These are phyloP conservation scores for Lasiommata megera DNA, from an alignment of 2,888 invertebrate species.

Conservation along the genomic window DNA sequence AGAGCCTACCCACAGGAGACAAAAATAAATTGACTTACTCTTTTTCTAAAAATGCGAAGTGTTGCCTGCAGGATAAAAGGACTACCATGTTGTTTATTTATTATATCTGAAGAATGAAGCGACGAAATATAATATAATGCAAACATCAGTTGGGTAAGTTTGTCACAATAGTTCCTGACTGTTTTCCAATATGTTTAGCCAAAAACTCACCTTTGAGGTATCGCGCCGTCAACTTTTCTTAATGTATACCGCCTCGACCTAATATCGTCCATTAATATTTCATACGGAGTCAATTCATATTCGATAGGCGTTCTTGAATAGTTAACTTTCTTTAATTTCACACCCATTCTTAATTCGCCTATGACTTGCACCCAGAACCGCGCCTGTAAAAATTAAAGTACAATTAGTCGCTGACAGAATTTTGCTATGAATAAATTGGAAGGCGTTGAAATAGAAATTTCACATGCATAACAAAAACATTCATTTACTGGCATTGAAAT, in stretches of 20 bases:
- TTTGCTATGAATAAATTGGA: conserved; percentile 45
- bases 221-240: conserved; percentile 92
- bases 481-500: no score
- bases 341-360: conserved; percentile 93
- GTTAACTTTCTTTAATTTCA: conserved; percentile 94
- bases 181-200: no score
- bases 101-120: no score
- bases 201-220: conserved; percentile 82
- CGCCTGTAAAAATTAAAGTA: conserved; percentile 82
- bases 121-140: no score
- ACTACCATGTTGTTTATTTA: no score
- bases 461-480: background rate
- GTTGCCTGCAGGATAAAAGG: no score
- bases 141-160: no score
- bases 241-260: conserved; percentile 93
- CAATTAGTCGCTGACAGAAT: conserved; percentile 31
- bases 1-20: no score
- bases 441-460: conserved; percentile 36
- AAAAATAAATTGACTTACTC: no score
- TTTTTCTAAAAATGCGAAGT: no score
- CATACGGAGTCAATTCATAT: conserved; percentile 97
- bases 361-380: conserved; percentile 98
- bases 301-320: conserved; percentile 90
- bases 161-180: no score
- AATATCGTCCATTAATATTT: conserved; percentile 98